These are phyloP conservation scores for Poeciliopsis gracilis DNA, from an alignment of 2,797 vertebrate genomes.

Conservation along the genomic window DNA sequence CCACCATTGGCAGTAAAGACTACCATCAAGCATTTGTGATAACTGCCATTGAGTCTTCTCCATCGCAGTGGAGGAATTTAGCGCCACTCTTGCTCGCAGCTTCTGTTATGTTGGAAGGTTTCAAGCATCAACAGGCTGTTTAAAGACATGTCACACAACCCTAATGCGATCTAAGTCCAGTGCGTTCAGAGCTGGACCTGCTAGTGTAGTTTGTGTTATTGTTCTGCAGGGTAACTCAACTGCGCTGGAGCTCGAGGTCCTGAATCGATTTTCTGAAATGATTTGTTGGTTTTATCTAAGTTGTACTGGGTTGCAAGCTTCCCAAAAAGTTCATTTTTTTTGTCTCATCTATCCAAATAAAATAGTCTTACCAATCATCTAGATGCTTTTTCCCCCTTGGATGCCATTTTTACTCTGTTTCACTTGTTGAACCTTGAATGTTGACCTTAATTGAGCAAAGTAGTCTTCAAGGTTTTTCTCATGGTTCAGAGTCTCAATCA, in stretches of 20 bases:
- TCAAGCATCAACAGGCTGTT: slow-evolving; percentile 1
- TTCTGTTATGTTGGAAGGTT: not conserved
- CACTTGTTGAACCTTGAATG: not conserved
- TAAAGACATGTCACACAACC: not conserved
- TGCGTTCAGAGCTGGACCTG: not conserved
- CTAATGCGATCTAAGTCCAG: not conserved
- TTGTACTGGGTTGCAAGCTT: not conserved
- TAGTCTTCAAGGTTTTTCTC: not conserved
- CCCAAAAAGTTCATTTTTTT: not conserved
- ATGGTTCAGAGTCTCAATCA: not conserved
- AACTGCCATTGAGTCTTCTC: not conserved
- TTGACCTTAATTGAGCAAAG: not conserved
- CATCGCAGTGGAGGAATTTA: not conserved
- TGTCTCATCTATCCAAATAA: not conserved
- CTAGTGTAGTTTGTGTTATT: not conserved
- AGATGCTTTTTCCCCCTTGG: not conserved
- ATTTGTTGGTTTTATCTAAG: not conserved
- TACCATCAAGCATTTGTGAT: slow-evolving; percentile 10
- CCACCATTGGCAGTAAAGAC: not conserved
- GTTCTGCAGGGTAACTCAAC: not conserved
- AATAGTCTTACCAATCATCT: not conserved
- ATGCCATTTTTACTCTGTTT: not conserved
- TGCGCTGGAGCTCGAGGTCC: not conserved
- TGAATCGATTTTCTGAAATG: not conserved
- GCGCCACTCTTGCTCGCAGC: not conserved